Base-by-base conservation (phyloP, 2,888 invertebrate species). In the Rosalia funebris region DNA sequence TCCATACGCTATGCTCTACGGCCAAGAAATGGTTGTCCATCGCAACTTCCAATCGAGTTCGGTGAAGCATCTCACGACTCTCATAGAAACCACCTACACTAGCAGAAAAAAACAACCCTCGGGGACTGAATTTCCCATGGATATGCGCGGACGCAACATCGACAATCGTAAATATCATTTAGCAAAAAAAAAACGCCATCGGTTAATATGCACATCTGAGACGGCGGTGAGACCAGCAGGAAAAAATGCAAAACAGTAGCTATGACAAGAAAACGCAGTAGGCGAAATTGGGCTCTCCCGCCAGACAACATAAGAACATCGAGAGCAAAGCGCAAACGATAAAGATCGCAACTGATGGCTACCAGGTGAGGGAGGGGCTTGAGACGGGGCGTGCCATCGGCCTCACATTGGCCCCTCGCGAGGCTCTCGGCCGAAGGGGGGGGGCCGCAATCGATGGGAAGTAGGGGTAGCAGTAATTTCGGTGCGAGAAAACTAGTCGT, bases 291-390 rank as follows among this genome's bases (percentile, higher is more conserved):
- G 60, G 57, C 72, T 66, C 59, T 66, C 53, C 58, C 37, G 59
- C 55, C 57, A 62, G 55, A 41, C 46, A 68, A 65, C 73, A 71
- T 72, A 72, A 71, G 72, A 71, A 57, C 69, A 63, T 62, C 61
- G 62, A 55, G 46, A 60, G 63, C 60, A 62, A 66, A 65, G 63
- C 66, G 46, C 61, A 65, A 44, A 59, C 76, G 81, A 81, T 81
- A 81, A 72, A 79, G 77, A 81, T 81, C 81, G 74, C 76, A 77
- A 75, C 79, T 81, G 79, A 81, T 81, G 81, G 81, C 81, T 80
- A 80, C 81, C 81, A 78, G 78, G 72, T 71, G 70, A 68, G 69
- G 81, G 80, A 69, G 78, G 73, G 69, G 72, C 72, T 57, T 62
- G 39, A 10, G 37, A 45, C 50, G 52, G 68, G 80, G 79, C 78